Percentiles rank a stretch among this genome's conserved stretches.
phyloP scores from a whole-genome alignment of 2,797 vertebrate genomes.

The Anniella stebbinsi region DNA sequence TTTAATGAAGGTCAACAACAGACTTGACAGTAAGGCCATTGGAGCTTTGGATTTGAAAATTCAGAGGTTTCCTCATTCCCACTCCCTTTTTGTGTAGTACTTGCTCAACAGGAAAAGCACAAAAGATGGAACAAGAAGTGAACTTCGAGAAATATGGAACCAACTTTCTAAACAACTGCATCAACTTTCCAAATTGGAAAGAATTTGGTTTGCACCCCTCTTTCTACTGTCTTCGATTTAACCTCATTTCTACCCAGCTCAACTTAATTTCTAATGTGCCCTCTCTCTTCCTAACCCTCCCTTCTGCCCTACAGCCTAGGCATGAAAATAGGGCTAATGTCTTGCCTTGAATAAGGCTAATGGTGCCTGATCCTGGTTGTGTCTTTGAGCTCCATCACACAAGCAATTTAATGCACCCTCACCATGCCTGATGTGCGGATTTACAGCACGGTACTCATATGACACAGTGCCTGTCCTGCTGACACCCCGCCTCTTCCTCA shows the following conservation, averaged over 20 bases:
- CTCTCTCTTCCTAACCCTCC: not conserved
- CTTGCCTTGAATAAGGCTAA: not conserved
- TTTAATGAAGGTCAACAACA: slow-evolving; percentile 10
- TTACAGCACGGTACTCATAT: no score
- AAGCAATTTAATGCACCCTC: no score
- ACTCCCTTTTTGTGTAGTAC: not conserved
- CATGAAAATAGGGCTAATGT: not conserved
- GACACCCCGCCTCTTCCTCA: no score
- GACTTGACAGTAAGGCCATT: not conserved
- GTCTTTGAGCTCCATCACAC: no score
- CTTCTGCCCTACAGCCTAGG: not conserved
- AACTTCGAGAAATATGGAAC: not conserved
- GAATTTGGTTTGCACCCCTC: not conserved
- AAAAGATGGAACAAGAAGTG: not conserved
- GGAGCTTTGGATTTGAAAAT: not conserved
- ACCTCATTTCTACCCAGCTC: not conserved
- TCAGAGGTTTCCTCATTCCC: not conserved
- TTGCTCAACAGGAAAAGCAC: not conserved
- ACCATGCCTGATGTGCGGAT: no score
- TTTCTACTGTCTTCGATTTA: not conserved
- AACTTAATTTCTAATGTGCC: not conserved
- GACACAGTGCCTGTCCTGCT: no score
- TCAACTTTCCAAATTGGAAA: not conserved
- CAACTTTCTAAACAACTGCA: no score
- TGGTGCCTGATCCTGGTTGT: not conserved